Evolutionary conservation across 2,888 invertebrate genomes (phyloP).

Genomic region (Seladonia tumulorum): DNA sequence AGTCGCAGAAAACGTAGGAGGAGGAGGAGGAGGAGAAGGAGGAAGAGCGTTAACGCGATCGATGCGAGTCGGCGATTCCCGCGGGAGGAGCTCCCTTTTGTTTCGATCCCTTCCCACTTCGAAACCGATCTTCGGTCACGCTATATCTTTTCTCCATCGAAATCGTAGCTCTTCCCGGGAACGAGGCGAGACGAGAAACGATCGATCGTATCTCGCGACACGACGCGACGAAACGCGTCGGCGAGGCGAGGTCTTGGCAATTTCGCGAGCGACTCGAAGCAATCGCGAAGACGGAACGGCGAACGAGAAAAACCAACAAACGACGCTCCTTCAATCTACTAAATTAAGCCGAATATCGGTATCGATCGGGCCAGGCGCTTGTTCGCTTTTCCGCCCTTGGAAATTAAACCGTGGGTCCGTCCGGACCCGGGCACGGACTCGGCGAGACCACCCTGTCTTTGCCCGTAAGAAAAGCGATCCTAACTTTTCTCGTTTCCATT

Average conservation of each 20-base stretch:
- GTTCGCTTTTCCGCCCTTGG: background rate
- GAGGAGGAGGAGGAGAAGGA: background rate
- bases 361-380: slow-evolving; percentile 33
- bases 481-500: background rate
- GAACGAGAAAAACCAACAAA: slow-evolving; percentile 21
- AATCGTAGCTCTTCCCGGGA: background rate
- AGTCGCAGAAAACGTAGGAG: background rate
- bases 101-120: background rate
- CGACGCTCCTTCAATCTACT: slow-evolving; percentile 28
- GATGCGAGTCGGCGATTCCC: background rate
- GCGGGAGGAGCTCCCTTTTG: background rate
- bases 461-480: background rate
- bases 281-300: background rate
- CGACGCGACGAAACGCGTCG: background rate
- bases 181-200: background rate
- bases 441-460: background rate
- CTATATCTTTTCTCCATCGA: background rate
- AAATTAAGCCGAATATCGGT: slow-evolving; percentile 62
- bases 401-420: background rate
- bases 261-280: background rate
- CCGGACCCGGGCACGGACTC: background rate
- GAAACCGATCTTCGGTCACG: background rate
- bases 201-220: background rate
- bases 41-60: background rate
- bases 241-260: background rate